Base-by-base conservation (phyloP, 2,888 invertebrate genomes). In the Hipparchia semele region DNA sequence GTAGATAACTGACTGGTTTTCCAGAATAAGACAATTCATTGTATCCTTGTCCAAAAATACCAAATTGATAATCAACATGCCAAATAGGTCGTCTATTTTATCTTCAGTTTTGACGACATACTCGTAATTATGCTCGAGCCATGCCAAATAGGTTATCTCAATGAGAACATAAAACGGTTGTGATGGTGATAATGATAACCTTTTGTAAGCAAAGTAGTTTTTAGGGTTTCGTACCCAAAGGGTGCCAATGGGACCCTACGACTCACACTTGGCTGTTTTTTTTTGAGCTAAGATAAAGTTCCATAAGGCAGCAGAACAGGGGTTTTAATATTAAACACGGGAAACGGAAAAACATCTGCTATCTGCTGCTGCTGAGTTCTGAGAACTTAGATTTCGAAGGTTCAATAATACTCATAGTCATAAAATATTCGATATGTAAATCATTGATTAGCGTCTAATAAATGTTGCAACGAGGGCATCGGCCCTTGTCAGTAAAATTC, bases 401-500 rank as follows among this genome's bases (percentile, higher is more conserved):
- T 46, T 60, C 23, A n/a, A 45, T 51, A 33, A 51, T 53, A 53
- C 53, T 33, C 33, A 51, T 53, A 53, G 33, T 33, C 33, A 51
- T 68, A 68, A 51, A 68, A 60, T 59, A 59, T 68, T 51, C 59
- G 59, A 68, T 59, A 51, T 68, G 68, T 60, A 71, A 67, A 71
- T 71, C 71, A 71, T 12, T 53, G 66, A 66, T 54, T 39, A 60
- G 60, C 61, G 67, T 61, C 60, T 23, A 59, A 68, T 59, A 68
- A 51, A 68, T 59, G 68, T 68, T 69, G 53, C 70, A 62, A 72
- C 61, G 73, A 74, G 77, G 73, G 68, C 67, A 75, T 71, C 69
- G 73, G 74, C 76, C 73, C 71, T 66, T 61, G 70, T 74, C 73
- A 75, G 75, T 78, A 76, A 76, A 76, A 72, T 78, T 74, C 72